Evolutionary conservation across 2,888 invertebrate species (phyloP).

Genomic region (Quadroppia sp.): DNA sequence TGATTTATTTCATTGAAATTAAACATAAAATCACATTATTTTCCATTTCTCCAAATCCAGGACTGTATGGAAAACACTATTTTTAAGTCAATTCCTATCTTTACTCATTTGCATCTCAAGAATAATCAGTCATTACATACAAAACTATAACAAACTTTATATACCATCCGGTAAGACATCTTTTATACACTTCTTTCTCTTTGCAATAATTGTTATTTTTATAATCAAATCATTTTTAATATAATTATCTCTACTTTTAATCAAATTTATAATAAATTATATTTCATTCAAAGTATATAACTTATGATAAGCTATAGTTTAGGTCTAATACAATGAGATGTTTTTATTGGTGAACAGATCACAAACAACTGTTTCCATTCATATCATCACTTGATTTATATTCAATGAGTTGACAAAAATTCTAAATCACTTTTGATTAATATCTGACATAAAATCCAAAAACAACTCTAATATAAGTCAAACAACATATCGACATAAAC

Average conservation of each 20-base stretch:
- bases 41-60: constrained; percentile 57
- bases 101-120: constrained; percentile 72
- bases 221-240: background rate
- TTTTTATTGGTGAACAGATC: background rate
- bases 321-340: background rate
- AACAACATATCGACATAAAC: constrained; percentile 1
- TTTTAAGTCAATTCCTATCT: constrained; percentile 71
- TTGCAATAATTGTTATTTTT: background rate
- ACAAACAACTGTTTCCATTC: background rate
- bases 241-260: background rate
- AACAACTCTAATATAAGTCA: background rate
- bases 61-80: constrained; percentile 68
- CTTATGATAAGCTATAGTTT: no score
- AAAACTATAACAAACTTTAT: constrained; percentile 63
- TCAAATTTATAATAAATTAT: no score
- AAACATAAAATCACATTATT: background rate
- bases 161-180: constrained; percentile 64
- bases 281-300: no score
- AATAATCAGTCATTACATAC: constrained; percentile 66
- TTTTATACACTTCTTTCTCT: background rate
- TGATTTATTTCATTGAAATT: background rate
- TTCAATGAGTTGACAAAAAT: background rate
- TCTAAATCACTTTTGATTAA: background rate
- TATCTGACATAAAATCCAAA: background rate
- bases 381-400: background rate